A percentile compares a stretch with the other conserved stretches of the same genome.
Evolutionary conservation across 2,888 invertebrate genomes (phyloP).

Genomic region (Clostera curtula): DNA sequence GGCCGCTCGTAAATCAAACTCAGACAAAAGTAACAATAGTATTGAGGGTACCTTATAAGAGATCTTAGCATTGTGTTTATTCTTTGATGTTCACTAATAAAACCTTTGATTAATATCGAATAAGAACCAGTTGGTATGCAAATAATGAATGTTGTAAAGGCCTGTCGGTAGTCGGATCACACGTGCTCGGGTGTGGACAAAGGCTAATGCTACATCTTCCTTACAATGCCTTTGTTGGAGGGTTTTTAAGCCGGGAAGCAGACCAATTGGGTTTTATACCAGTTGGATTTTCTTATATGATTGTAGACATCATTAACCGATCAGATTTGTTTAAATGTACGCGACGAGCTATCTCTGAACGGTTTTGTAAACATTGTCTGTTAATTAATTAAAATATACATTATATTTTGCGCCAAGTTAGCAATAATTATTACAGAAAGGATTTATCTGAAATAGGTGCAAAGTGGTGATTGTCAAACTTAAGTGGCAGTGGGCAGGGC

Average conservation of each 20-base stretch:
- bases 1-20: conserved; percentile 74
- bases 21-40: conserved; percentile 74
- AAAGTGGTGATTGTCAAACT: too few species aligned
- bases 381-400: too few species aligned
- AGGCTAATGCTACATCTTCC: conserved; percentile 62
- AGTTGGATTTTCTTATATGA: conserved; percentile 1
- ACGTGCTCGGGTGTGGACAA: conserved; percentile 63
- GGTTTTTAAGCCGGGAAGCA: conserved; percentile 24
- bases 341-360: too few species aligned
- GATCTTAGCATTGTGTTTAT: conserved; percentile 72
- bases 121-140: conserved; percentile 72
- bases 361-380: too few species aligned
- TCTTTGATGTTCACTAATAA: conserved; percentile 76
- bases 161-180: conserved; percentile 61
- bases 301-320: too few species aligned
- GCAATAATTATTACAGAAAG: too few species aligned
- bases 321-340: too few species aligned
- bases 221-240: conserved; percentile 54
- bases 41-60: conserved; percentile 75
- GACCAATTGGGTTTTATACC: conserved; percentile 28
- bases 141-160: conserved; percentile 60
- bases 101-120: conserved; percentile 76
- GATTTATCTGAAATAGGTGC: too few species aligned
- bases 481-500: too few species aligned
- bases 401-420: too few species aligned